Evolutionary conservation across 2,113 vertebrate species (phyloP).

Genomic region (Procapra przewalskii): DNA sequence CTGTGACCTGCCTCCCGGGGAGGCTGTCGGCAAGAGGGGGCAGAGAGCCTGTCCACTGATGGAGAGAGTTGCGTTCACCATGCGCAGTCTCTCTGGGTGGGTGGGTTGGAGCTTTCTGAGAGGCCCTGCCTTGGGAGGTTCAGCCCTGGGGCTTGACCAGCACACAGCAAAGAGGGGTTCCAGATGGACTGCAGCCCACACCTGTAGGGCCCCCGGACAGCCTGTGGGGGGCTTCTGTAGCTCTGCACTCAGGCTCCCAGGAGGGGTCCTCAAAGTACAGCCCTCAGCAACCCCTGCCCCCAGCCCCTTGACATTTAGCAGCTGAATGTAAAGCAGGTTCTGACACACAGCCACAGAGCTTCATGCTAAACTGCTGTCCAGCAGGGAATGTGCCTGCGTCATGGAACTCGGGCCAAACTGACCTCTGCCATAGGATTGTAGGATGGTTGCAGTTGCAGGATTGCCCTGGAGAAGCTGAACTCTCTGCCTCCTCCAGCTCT

Average conservation of each 20-base stretch:
- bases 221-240: background rate
- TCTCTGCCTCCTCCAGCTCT: background rate
- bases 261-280: too few relatives aligned
- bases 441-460: background rate
- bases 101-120: fast-evolving
- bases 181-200: background rate
- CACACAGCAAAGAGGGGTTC: background rate
- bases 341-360: background rate
- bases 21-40: background rate
- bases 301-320: background rate
- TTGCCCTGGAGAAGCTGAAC: background rate
- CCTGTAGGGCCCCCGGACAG: background rate
- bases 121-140: fast-evolving
- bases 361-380: background rate
- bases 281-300: slow-evolving; percentile 64
- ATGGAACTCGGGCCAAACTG: background rate
- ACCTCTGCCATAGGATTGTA: background rate
- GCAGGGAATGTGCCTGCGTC: background rate
- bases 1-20: background rate
- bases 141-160: fast-evolving
- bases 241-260: background rate
- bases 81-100: background rate
- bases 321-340: background rate
- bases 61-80: background rate
- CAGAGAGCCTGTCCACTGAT: background rate